Base-by-base conservation (phyloP, 2,113 vertebrate genomes). In the Nothobranchius kuhntae region DNA sequence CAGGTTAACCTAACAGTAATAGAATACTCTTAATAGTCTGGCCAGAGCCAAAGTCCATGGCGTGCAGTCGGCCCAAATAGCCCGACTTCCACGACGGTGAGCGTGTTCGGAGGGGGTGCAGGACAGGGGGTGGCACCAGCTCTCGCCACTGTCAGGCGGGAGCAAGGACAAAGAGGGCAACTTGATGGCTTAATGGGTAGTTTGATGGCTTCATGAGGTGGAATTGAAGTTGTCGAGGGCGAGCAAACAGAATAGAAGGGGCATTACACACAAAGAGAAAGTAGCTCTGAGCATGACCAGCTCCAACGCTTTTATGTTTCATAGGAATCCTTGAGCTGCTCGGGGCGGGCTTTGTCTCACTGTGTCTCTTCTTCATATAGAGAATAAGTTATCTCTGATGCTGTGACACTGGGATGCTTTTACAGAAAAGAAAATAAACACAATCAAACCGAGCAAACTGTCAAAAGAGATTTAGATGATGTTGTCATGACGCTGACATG, bases 1-100 rank as follows among this genome's bases (percentile, higher is more conserved):
- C 84, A 84, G 89, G 82, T 84, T 85, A 87, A 86, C 89, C 85
- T 75, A 77, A 75, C 83, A 80, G 85, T 86, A 87, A 90, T 86
- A 82, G 83, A 85, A 84, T 77, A 82, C 72, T 75, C 74, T 71
- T 85, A 81, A 89, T 85, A 76, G 82, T 82, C 61, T 61, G 24
- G 80, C 64, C 66, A 0, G 56, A 75, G 80, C 79, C 83, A 56
- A 71, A 78, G 73, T 53, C 63, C 10, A 55, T 9, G 53, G 60
- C 9, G n/a, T 9, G 42, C 50, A 0, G 68, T 6, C 7, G 46
- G 58, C 14, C 40, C 65, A 72, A 65, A 74, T 78, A 53, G 69
- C 65, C 51, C 0, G 59, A 72, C 71, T 65, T 58, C 58, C 69
- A 40, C 30, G 13, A 62, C 0, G 36, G 58, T 2, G 44, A 5